Conservation (phyloP, 2,797 vertebrate species). For the Eremophila alpestris region DNA sequence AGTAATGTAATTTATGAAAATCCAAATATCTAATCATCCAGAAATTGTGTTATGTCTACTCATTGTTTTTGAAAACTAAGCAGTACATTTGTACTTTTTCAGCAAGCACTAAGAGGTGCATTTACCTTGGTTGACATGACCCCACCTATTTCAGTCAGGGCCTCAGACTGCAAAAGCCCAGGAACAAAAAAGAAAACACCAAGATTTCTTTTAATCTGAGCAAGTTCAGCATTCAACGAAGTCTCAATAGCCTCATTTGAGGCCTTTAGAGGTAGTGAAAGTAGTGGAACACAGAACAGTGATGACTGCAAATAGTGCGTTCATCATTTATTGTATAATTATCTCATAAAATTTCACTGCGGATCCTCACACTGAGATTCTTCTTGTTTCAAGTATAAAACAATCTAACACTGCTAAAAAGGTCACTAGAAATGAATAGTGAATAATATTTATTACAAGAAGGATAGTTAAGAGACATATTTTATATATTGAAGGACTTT, state of each 20-base stretch:
- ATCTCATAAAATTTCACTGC: constrained; percentile 6
- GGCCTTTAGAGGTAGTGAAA: background rate
- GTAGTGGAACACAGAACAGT: background rate
- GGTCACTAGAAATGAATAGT: constrained; percentile 65
- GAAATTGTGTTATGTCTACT: background rate
- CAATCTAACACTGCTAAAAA: constrained; percentile 43
- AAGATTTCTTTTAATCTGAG: background rate
- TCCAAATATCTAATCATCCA: background rate
- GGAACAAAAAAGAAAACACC: background rate
- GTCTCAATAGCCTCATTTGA: background rate
- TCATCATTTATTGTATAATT: constrained; percentile 11
- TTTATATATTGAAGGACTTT: constrained; percentile 56
- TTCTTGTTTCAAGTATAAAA: constrained; percentile 32
- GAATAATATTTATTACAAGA: constrained; percentile 64
- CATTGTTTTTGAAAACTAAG: background rate
- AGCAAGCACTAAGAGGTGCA: background rate
- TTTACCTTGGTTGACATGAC: background rate
- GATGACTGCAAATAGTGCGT: background rate
- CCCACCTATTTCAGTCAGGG: background rate
- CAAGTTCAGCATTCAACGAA: background rate
- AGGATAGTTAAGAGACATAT: constrained; percentile 13
- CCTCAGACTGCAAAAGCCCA: background rate
- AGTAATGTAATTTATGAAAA: background rate
- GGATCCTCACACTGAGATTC: background rate
- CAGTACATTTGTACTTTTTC: background rate